Conservation (phyloP, 2,888 invertebrate genomes). For the Phrixothrix hirtus region DNA sequence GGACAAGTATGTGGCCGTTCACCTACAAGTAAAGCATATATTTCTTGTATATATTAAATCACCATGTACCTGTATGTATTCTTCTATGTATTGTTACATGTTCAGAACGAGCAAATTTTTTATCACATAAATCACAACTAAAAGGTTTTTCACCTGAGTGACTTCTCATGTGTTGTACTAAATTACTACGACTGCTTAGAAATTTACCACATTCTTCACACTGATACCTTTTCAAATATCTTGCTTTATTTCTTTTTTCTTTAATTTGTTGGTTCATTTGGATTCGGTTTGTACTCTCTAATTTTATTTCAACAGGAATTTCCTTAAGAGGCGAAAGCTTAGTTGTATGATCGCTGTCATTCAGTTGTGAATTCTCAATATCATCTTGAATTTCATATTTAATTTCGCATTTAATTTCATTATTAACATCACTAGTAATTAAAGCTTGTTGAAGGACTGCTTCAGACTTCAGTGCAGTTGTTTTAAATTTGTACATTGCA, state of each 20-base stretch:
- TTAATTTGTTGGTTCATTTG: not conserved
- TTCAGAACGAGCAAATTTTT: slow-evolving; percentile 41
- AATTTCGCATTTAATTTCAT: not conserved
- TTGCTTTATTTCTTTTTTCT: slow-evolving; percentile 1
- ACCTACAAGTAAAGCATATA: slow-evolving; percentile 5
- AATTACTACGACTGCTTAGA: slow-evolving; percentile 39
- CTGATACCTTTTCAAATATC: slow-evolving; percentile 21
- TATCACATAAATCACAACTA: slow-evolving; percentile 41
- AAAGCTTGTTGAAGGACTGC: slow-evolving; percentile 30
- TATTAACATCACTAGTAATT: slow-evolving; percentile 7
- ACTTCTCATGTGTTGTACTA: slow-evolving; percentile 38
- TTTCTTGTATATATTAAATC: not conserved
- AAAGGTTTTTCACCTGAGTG: slow-evolving; percentile 44
- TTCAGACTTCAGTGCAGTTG: slow-evolving; percentile 35
- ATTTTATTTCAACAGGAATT: not conserved
- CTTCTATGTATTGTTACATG: slow-evolving; percentile 44
- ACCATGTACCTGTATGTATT: slow-evolving; percentile 42
- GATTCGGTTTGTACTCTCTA: not conserved
- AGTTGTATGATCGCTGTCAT: not conserved
- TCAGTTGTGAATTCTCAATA: not conserved
- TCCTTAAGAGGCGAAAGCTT: not conserved
- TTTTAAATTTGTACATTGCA: slow-evolving; percentile 40
- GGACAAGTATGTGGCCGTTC: slow-evolving; percentile 31
- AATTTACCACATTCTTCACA: slow-evolving; percentile 44
- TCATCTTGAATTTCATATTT: too few relatives aligned